Evolutionary conservation across 1,140 invertebrate species (phyloP).

Genomic region (Orchestia grillus): DNA sequence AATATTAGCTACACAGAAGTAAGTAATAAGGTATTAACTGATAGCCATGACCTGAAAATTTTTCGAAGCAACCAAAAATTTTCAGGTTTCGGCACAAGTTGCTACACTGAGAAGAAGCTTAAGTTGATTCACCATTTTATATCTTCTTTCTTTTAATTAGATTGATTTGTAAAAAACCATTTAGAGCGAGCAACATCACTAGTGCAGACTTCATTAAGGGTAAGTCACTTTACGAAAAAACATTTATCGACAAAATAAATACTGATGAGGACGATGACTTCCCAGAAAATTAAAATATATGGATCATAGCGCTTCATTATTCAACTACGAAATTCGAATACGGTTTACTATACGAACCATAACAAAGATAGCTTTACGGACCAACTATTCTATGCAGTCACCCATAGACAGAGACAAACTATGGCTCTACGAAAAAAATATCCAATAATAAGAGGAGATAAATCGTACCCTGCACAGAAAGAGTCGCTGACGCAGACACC

Average conservation of each 20-base stretch:
- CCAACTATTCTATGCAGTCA: neutral
- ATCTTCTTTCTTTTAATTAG: neutral
- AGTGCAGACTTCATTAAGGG: neutral
- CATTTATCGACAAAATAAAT: neutral
- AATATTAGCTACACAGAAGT: neutral
- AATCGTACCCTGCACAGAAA: conserved; percentile 58
- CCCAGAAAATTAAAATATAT: neutral
- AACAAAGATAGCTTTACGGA: neutral
- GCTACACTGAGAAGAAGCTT: neutral
- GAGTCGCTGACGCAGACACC: conserved; percentile 28
- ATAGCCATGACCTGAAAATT: neutral
- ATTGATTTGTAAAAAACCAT: neutral
- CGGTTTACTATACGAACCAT: neutral
- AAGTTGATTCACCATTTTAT: neutral
- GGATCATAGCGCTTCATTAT: neutral
- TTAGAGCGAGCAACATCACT: neutral
- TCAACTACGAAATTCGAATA: neutral
- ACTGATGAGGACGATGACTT: neutral
- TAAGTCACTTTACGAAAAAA: neutral
- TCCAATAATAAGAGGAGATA: neutral
- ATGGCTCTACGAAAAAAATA: neutral
- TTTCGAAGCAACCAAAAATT: neutral
- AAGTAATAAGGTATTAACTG: neutral
- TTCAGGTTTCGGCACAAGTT: neutral
- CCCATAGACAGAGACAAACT: neutral